Conservation (phyloP, 2,113 vertebrate genomes). For the Eptesicus fuscus region DNA sequence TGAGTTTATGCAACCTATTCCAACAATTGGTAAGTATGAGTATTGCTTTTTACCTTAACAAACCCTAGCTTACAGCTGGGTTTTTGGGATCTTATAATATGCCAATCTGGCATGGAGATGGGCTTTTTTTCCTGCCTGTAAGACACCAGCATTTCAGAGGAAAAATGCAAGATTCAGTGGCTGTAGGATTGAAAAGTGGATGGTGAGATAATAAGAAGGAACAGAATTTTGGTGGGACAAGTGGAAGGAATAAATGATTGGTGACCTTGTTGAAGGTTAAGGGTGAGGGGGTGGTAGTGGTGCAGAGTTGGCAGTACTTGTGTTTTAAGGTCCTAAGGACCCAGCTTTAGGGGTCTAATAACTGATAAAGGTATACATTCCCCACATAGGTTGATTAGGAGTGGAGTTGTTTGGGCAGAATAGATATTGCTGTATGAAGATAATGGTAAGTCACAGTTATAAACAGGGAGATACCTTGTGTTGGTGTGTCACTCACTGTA, state of each 20-base stretch:
- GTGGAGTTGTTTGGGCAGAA: neutral
- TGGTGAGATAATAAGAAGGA: neutral
- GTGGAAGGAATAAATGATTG: neutral
- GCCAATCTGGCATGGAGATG: neutral
- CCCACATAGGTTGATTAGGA: neutral
- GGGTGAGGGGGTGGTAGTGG: neutral
- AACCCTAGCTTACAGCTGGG: neutral
- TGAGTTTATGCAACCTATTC: slow-evolving; percentile 99
- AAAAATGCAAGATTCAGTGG: neutral
- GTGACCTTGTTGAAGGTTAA: neutral
- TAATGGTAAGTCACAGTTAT: neutral
- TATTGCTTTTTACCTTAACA: slow-evolving; percentile 1
- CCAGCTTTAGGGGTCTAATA: neutral
- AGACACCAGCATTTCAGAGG: neutral
- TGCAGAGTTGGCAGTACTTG: neutral
- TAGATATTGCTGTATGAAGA: neutral
- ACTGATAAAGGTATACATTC: neutral
- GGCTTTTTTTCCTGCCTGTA: neutral
- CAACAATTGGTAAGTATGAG: slow-evolving; percentile 92
- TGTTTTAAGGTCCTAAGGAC: neutral
- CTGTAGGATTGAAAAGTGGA: neutral
- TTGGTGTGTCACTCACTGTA: slow-evolving; percentile 45
- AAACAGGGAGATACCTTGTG: neutral
- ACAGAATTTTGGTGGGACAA: neutral
- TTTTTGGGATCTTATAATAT: neutral